A percentile compares a stretch with the other conserved stretches of the same genome.
Evolutionary conservation across 2,888 invertebrate genomes (phyloP).

Genomic region (Lithophane socia): DNA sequence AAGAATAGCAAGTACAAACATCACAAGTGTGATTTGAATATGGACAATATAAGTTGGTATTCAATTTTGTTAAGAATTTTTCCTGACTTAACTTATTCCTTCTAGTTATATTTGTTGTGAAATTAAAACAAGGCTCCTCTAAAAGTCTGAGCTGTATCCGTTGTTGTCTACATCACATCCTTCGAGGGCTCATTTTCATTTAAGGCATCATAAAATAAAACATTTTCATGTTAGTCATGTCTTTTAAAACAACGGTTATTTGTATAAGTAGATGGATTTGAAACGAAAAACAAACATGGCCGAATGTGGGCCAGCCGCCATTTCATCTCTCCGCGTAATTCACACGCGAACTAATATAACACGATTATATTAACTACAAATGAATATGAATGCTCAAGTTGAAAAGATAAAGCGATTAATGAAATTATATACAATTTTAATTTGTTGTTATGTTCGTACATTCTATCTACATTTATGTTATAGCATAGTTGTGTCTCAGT

Average conservation of each 20-base stretch:
- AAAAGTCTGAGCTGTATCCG: slow-evolving; percentile 1
- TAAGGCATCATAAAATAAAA: neutral
- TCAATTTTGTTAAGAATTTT: no score
- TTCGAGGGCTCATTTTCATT: neutral
- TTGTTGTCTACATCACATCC: slow-evolving; percentile 1
- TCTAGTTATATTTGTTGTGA: neutral
- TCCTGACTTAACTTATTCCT: no score
- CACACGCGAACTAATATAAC: slow-evolving; percentile 59
- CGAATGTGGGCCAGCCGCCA: slow-evolving; percentile 18
- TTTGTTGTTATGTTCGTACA: neutral
- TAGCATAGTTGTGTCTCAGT: no score
- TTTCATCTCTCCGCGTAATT: slow-evolving; percentile 45
- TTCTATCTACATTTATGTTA: neutral
- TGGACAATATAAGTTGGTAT: no score
- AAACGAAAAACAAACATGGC: slow-evolving; percentile 33
- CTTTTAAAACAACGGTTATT: slow-evolving; percentile 10
- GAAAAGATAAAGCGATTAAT: slow-evolving; percentile 39
- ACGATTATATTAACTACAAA: slow-evolving; percentile 60
- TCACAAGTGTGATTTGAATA: no score
- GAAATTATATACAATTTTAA: neutral
- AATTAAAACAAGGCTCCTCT: neutral
- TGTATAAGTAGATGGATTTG: slow-evolving; percentile 11
- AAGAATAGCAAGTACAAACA: no score
- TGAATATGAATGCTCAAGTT: slow-evolving; percentile 38
- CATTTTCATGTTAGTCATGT: neutral